Conservation (phyloP, 1,140 invertebrate species). For the Hyphantria cunea region DNA sequence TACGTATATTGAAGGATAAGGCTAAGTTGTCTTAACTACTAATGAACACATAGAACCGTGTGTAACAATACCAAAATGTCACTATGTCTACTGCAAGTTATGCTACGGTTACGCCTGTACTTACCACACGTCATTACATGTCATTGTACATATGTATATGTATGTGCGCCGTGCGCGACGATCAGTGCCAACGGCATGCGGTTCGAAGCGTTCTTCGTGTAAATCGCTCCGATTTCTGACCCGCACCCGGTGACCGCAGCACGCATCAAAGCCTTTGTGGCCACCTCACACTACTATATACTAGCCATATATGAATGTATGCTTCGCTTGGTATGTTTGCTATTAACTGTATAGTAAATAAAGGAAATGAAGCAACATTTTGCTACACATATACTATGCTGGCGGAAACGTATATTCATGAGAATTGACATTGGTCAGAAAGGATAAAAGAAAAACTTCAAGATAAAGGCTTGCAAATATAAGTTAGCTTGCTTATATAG, state of each 20-base stretch:
- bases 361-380: slow-evolving; percentile 29
- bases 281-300: slow-evolving; percentile 49
- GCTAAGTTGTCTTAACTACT: too few species aligned
- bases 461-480: neutral
- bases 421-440: slow-evolving; percentile 1
- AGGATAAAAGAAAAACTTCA: too few species aligned
- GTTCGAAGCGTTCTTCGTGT: slow-evolving; percentile 51
- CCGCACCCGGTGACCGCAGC: slow-evolving; percentile 64
- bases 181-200: slow-evolving; percentile 32
- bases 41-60: neutral
- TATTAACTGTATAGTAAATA: slow-evolving; percentile 41
- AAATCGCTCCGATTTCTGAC: slow-evolving; percentile 71
- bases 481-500: neutral
- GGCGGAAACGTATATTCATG: neutral
- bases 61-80: slow-evolving; percentile 1
- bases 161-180: slow-evolving; percentile 5
- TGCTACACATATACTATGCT: slow-evolving; percentile 19
- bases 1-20: too few species aligned
- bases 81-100: slow-evolving; percentile 8
- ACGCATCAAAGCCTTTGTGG: slow-evolving; percentile 71
- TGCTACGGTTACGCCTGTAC: neutral
- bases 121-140: neutral
- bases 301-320: slow-evolving; percentile 48
- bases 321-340: slow-evolving; percentile 38
- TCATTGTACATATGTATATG: slow-evolving; percentile 13